These are phyloP conservation scores for Oopsacas minuta DNA, from an alignment of 37 sponge, comb jelly and placozoan species.

Conservation along the genomic window DNA sequence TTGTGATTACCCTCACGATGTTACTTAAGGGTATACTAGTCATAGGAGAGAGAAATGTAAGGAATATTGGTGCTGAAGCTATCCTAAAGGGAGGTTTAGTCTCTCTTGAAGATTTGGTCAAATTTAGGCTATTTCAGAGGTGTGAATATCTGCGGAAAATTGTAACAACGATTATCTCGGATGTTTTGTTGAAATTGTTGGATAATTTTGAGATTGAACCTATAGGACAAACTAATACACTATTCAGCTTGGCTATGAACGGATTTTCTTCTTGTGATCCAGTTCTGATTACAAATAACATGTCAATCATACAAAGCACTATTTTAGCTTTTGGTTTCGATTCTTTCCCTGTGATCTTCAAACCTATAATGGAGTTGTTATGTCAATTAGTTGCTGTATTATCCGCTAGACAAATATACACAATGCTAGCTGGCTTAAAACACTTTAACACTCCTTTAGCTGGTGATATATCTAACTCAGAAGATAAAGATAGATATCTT, in stretches of 20 bases:
- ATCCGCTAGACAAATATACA: background rate
- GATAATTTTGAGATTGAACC: constrained; percentile 11
- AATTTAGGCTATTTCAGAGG: background rate
- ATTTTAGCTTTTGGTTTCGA: background rate
- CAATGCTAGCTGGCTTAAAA: background rate
- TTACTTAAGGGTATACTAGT: background rate
- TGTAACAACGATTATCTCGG: background rate
- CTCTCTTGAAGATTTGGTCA: background rate
- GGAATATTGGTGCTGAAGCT: background rate
- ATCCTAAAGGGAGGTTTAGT: background rate
- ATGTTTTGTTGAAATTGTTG: background rate
- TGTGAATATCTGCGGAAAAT: background rate
- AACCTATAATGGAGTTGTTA: background rate
- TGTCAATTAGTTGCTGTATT: background rate
- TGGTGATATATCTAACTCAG: background rate
- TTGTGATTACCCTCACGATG: background rate
- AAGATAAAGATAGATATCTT: background rate
- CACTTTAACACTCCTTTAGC: background rate
- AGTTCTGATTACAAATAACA: background rate
- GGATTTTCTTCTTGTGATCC: background rate
- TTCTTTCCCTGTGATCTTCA: background rate
- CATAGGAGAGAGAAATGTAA: background rate
- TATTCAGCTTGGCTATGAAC: background rate
- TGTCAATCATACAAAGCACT: background rate
- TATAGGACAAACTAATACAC: background rate